These are phyloP conservation scores for Plebejus melissa DNA, from an alignment of 2,888 invertebrate genomes.

Conservation along the genomic window DNA sequence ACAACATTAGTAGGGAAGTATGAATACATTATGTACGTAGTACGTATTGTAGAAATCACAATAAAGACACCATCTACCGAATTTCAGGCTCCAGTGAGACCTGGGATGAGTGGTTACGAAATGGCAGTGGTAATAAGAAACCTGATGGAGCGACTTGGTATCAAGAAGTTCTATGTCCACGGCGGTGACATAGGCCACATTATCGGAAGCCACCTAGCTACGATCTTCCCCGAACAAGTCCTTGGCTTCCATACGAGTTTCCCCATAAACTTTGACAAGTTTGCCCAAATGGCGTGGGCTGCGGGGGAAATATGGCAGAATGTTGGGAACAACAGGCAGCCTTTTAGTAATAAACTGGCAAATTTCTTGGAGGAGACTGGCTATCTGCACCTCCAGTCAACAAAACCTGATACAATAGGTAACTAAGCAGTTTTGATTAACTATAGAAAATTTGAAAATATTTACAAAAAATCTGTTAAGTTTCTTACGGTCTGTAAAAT, in stretches of 20 bases:
- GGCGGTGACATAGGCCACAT: slow-evolving; percentile 88
- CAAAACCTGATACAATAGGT: slow-evolving; percentile 92
- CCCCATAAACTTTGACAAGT: slow-evolving; percentile 60
- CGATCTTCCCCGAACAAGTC: slow-evolving; percentile 80
- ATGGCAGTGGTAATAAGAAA: slow-evolving; percentile 82
- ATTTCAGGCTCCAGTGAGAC: slow-evolving; percentile 71
- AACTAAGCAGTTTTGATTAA: slow-evolving; percentile 21
- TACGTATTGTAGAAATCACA: too few species aligned
- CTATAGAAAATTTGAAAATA: too few species aligned
- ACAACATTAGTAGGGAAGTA: too few species aligned
- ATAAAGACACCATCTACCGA: background rate
- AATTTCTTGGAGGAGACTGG: slow-evolving; percentile 74
- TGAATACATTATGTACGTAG: too few species aligned
- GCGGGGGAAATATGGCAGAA: slow-evolving; percentile 74
- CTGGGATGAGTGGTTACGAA: slow-evolving; percentile 79
- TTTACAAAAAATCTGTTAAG: too few species aligned
- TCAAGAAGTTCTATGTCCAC: slow-evolving; percentile 82
- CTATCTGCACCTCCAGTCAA: slow-evolving; percentile 86
- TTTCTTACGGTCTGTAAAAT: too few species aligned
- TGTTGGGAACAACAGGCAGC: slow-evolving; percentile 71
- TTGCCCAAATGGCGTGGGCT: slow-evolving; percentile 50
- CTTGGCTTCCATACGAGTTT: slow-evolving; percentile 82
- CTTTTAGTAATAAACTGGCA: slow-evolving; percentile 55
- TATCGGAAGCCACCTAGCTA: slow-evolving; percentile 80
- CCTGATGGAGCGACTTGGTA: slow-evolving; percentile 84